Conservation (phyloP, 1,140 invertebrate genomes). For the Heterodera schachtii region DNA sequence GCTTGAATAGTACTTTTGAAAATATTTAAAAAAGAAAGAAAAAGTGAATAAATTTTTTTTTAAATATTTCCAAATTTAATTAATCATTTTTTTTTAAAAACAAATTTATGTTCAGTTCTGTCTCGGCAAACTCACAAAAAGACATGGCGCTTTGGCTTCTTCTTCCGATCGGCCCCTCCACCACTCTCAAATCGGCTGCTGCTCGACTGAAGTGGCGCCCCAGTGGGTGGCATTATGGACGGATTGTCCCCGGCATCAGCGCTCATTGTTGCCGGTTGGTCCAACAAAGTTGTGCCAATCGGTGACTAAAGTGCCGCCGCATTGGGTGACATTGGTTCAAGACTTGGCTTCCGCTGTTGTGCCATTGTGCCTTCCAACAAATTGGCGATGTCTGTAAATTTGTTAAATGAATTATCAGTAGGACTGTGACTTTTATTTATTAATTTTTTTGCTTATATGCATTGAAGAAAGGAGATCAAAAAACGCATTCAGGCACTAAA, state of each 20-base stretch:
- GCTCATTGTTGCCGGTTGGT: no score
- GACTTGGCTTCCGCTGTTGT: neutral
- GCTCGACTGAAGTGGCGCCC: neutral
- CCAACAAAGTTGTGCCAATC: neutral
- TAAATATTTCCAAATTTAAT: no score
- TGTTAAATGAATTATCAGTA: neutral
- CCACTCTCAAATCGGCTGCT: constrained; percentile 3
- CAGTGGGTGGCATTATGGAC: neutral
- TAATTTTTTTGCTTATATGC: no score
- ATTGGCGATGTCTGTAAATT: neutral
- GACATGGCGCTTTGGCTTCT: constrained; percentile 82
- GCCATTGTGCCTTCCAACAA: neutral
- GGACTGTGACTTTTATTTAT: no score
- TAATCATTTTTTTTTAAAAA: no score
- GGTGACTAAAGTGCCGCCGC: neutral
- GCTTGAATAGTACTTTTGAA: no score
- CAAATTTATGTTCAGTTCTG: no score
- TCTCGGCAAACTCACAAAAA: constrained; percentile 73
- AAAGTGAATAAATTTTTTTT: no score
- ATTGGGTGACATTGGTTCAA: no score
- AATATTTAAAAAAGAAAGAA: no score
- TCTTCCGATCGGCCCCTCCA: constrained; percentile 36
- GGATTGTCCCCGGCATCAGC: neutral
- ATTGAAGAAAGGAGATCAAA: no score
- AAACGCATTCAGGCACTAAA: no score